Evolutionary conservation across 1,140 invertebrate genomes (phyloP).

Genomic region (Penaeus vannamei): DNA sequence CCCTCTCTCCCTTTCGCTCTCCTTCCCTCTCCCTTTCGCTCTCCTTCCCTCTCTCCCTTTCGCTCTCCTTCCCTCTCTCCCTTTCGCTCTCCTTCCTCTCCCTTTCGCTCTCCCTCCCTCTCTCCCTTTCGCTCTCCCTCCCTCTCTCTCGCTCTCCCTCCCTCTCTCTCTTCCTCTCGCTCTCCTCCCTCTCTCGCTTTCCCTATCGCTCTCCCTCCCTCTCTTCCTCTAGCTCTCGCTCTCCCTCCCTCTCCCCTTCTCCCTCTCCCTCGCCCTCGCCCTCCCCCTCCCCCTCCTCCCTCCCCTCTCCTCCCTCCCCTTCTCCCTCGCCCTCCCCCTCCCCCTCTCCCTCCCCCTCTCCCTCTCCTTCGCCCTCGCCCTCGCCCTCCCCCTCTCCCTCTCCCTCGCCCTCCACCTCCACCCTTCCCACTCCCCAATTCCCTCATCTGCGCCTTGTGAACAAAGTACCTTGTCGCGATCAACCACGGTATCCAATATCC

Average conservation of each 20-base stretch:
- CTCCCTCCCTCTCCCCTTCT: too few species aligned
- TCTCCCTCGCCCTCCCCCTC: not conserved
- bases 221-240: too few species aligned
- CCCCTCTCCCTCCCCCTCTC: not conserved
- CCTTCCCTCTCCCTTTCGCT: not conserved
- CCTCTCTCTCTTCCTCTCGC: not conserved
- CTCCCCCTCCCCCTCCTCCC: not conserved
- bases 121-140: not conserved
- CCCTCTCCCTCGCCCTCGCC: not conserved
- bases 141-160: not conserved
- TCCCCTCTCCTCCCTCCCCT: not conserved
- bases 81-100: too few species aligned
- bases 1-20: conserved; percentile 3
- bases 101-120: too few species aligned
- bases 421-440: too few species aligned
- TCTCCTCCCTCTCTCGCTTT: not conserved
- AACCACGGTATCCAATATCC: too few species aligned
- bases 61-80: not conserved
- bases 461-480: too few species aligned
- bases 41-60: not conserved
- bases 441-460: too few species aligned
- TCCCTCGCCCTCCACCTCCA: too few species aligned
- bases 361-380: too few species aligned
- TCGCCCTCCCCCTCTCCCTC: too few species aligned
- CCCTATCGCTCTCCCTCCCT: too few species aligned